Evolutionary conservation across 2,888 invertebrate species (phyloP), one percentile per base, ranked within the genome.

Genomic region (Mythimna impura): DNA sequence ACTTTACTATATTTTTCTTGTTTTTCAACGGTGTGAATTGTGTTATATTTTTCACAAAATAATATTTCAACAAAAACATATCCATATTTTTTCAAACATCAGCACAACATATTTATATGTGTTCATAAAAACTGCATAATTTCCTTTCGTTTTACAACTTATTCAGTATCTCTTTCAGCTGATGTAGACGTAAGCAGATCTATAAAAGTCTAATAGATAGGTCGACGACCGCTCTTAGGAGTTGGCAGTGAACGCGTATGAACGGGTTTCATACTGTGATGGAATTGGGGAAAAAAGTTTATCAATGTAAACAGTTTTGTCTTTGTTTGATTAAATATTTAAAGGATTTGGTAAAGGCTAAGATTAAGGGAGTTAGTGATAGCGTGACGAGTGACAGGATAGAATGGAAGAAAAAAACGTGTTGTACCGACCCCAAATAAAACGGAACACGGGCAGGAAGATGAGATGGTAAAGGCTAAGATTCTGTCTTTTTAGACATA

Each of bases 191-290:
- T 72, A 78, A 81, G 81, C 75, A 80, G 76, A 68, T 76, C 80
- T 66, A 80, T 82, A 82, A 76, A 82, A 81, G 57, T 68, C 65
- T 73, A 68, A 68, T 76, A 80, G 66, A 69, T n/a, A 61, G 80
- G 66, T 76, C 61, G 54, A 55, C 17, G 73, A 73, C 71, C 71
- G 61, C 20, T 52, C 55, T 65, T 25, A 40, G 34, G n/a, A 68
- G 68, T 82, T 82, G 80, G 68, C 82, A 82, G 57, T 80, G 68
- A 73, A 73, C 71, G 14, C 55, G 12, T 63, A 47, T 36, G 73
- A 52, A 43, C 50, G 52, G 36, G 58, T 61, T 58, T 65, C 66
- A 66, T 55, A 71, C 40, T 50, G n/a, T n/a, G 36, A 66, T 68
- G 54, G 66, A 61, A 62, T 47, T 66, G 58, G 10, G n/a, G 55